Percentiles rank a stretch among this genome's conserved stretches.
Evolutionary conservation across 2,113 vertebrate species (phyloP).

Genomic region (Bos javanicus): DNA sequence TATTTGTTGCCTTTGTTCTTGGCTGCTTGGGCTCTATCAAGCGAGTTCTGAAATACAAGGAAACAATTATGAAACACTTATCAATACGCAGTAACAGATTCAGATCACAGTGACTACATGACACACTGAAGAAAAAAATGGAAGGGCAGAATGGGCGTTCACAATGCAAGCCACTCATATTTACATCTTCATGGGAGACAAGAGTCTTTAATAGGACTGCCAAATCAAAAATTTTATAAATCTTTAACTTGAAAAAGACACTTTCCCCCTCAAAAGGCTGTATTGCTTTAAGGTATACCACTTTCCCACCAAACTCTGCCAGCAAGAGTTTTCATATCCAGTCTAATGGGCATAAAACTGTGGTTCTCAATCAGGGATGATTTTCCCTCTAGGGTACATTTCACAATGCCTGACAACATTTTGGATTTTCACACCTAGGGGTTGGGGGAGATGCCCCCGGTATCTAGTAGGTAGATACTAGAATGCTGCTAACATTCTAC

Average conservation of each 20-base stretch:
- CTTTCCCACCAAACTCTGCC: neutral
- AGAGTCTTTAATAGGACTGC: neutral
- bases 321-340: neutral
- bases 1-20: constrained; percentile 99
- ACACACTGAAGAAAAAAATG: neutral
- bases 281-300: neutral
- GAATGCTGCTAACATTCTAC: neutral
- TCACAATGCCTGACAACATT: neutral
- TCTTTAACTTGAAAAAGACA: neutral
- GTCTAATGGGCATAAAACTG: neutral
- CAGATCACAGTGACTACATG: neutral
- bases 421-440: neutral
- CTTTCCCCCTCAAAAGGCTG: neutral
- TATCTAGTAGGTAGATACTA: neutral
- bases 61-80: constrained; percentile 34
- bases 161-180: neutral
- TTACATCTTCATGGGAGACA: neutral
- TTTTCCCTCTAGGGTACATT: neutral
- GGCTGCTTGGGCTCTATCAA: constrained; percentile 94
- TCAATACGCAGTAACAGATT: constrained; percentile 13
- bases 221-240: neutral
- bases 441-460: neutral
- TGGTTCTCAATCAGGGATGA: neutral
- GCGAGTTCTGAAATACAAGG: constrained; percentile 86
- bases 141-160: neutral